Percentiles rank a stretch among this genome's conserved stretches.
Evolutionary conservation across 2,888 invertebrate species (phyloP).

Genomic region (Thysanoteuthis rhombus): DNA sequence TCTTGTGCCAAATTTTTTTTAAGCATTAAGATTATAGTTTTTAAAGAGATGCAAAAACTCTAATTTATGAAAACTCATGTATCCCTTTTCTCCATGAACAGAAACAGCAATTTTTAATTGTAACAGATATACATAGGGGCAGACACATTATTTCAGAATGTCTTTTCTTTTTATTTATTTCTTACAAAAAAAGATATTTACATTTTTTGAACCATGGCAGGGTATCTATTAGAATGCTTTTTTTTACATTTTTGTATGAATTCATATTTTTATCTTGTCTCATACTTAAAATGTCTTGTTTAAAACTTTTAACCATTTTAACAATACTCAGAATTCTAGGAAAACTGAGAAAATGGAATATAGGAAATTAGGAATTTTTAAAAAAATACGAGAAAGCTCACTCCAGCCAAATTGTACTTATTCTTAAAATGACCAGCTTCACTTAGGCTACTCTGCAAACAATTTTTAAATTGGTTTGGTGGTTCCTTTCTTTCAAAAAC

Average conservation of each 20-base stretch:
- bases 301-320: no score
- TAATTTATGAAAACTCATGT: not conserved
- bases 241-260: not conserved
- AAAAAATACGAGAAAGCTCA: no score
- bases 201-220: not conserved
- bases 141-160: constrained; percentile 12
- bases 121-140: not conserved
- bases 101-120: not conserved
- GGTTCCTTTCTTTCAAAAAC: no score
- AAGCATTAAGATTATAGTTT: not conserved
- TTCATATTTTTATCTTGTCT: not conserved
- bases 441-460: no score
- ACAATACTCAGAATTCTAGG: no score
- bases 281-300: not conserved
- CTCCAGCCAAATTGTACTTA: no score
- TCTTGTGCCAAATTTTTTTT: constrained; percentile 12
- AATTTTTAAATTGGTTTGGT: no score
- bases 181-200: not conserved
- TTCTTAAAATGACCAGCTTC: no score
- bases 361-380: no score
- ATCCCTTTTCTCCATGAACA: not conserved
- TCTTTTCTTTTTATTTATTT: not conserved
- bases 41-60: not conserved
- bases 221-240: not conserved
- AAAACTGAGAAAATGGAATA: no score